A percentile compares a stretch with the other conserved stretches of the same genome.
Evolutionary conservation across 2,113 vertebrate genomes (phyloP).

Genomic region (Danio rerio): GRCz12tu NC_133198.1:32495001-32495500

Average conservation of each 20-base stretch:
- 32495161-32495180: not conserved
- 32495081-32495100: not conserved
- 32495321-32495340: not conserved
- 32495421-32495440: not conserved
- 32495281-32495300: not conserved
- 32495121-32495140: slow-evolving; percentile 17
- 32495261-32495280: not conserved
- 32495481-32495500: slow-evolving; percentile 86
- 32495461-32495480: slow-evolving; percentile 67
- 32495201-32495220: not conserved
- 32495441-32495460: not conserved
- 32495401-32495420: not conserved
- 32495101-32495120: not conserved
- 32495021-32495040: not conserved
- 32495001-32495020: not conserved
- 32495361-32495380: slow-evolving; percentile 86
- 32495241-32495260: not conserved
- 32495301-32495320: too few relatives aligned
- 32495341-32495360: slow-evolving; percentile 84
- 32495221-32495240: not conserved
- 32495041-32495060: not conserved
- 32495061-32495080: not conserved
- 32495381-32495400: slow-evolving; percentile 77
- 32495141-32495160: slow-evolving; percentile 23
- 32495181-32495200: not conserved